These are phyloP conservation scores for Odontamblyopus rebecca DNA, from an alignment of 2,797 vertebrate species.

Conservation along the genomic window DNA sequence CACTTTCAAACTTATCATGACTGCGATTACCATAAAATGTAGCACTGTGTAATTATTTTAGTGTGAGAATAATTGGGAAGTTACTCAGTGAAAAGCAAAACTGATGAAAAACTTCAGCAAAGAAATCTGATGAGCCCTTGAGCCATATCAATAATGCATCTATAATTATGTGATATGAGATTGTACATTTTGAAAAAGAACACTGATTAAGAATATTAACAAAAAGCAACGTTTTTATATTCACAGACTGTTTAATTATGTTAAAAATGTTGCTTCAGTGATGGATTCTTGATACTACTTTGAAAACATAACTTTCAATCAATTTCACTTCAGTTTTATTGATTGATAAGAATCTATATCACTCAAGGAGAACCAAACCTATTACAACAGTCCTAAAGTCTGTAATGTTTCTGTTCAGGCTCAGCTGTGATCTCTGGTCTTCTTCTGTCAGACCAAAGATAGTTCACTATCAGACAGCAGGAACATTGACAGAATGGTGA, in stretches of 20 bases:
- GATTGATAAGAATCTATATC: too few relatives aligned
- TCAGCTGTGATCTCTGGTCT: too few relatives aligned
- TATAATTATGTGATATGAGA: neutral
- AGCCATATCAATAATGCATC: neutral
- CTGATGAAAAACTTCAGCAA: neutral
- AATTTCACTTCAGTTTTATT: neutral
- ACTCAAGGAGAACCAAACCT: too few relatives aligned
- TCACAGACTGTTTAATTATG: neutral
- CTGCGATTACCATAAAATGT: conserved; percentile 7
- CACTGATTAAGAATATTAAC: neutral
- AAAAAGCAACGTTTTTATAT: neutral
- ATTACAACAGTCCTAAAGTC: too few relatives aligned
- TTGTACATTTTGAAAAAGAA: neutral
- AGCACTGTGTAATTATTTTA: conserved; percentile 11
- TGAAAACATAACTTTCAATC: neutral
- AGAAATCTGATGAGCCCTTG: neutral
- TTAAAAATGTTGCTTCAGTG: neutral
- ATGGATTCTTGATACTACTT: neutral
- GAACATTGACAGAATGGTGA: too few relatives aligned
- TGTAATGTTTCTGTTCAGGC: too few relatives aligned
- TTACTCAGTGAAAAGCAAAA: conserved; percentile 5
- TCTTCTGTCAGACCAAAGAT: too few relatives aligned
- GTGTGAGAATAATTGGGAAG: neutral
- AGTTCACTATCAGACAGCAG: too few relatives aligned
- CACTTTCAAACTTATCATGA: conserved; percentile 10